Evolutionary conservation across 2,888 invertebrate genomes (phyloP), one percentile per base, ranked within the genome.

Genomic region (Uloborus plumipes): DNA sequence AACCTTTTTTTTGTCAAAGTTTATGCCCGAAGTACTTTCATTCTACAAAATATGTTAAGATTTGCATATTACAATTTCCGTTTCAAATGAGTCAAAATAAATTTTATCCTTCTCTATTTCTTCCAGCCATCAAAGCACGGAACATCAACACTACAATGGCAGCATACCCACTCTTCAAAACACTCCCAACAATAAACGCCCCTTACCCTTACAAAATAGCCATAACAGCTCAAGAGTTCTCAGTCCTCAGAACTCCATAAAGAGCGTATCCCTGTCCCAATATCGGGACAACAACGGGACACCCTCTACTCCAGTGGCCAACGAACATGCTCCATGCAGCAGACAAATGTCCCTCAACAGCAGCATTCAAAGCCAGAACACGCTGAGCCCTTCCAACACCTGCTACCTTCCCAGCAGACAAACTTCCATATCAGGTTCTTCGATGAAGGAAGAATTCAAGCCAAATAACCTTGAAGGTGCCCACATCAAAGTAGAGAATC

Each of bases 221-320:
- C 86, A 86, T 59, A 86, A 86, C 22, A 87, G 86, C 22, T 87
- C 87, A 26, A 84, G 89, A 80, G 88, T 89, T 53, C 88, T 93
- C 82, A 94, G 93, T 88, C 93, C 94, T n/a, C 94, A 94, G 88
- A 94, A 93, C 89, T 93, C 94, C 13, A 91, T 93, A 85, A 74
- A 71, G 26, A 84, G 84, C 22, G 65, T 70, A n/a, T 84, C 84
- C 3, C 70, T 88, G 39, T 87, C 74, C 9, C 84, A 75, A 14
- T 66, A 74, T 9, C 31, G 51, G 20, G 58, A 55, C 20, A 53
- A 70, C 47, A 69, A 69, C 13, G 78, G 65, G 26, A 49, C 74
- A 2, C 39, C 71, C 0, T 61, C 71, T 7, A 59, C 71, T 13
- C 59, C 61, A 13, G 59, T 61, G 7, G 61, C 59, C 50, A 26